Conservation (phyloP, 2,888 invertebrate genomes). For the Metacarcinus magister region DNA sequence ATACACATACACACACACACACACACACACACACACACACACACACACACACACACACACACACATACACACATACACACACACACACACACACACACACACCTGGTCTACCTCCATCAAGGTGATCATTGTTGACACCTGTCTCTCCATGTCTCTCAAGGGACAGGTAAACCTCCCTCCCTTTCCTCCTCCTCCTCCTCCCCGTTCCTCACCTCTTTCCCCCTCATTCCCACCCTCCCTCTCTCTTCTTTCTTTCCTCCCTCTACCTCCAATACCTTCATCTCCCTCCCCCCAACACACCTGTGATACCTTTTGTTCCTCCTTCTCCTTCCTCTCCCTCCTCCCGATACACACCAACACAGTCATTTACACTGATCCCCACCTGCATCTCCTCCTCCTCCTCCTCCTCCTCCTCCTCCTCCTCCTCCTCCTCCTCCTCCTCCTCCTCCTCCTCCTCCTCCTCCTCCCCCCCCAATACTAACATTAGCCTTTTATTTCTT, state of each 20-base stretch:
- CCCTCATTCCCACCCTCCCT: not conserved
- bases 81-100: not conserved
- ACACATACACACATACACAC: not conserved
- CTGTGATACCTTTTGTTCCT: constrained; percentile 7
- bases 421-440: not conserved
- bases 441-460: no score
- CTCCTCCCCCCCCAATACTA: not conserved
- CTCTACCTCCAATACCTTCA: not conserved
- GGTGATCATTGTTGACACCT: constrained; percentile 3
- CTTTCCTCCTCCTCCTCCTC: not conserved
- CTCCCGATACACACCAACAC: not conserved
- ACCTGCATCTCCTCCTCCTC: constrained; percentile 49
- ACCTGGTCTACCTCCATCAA: not conserved
- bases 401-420: constrained; percentile 7
- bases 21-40: not conserved
- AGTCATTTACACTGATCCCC: constrained; percentile 51
- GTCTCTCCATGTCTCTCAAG: constrained; percentile 36
- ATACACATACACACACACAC: constrained; percentile 53
- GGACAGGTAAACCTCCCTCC: not conserved
- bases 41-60: not conserved
- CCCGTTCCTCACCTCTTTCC: not conserved
- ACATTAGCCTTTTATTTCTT: constrained; percentile 30
- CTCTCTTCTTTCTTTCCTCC: not conserved
- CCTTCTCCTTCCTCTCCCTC: not conserved
- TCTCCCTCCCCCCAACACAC: not conserved